These are phyloP conservation scores for Sthenelais limicola DNA, from an alignment of 2,888 invertebrate genomes.

Conservation along the genomic window DNA sequence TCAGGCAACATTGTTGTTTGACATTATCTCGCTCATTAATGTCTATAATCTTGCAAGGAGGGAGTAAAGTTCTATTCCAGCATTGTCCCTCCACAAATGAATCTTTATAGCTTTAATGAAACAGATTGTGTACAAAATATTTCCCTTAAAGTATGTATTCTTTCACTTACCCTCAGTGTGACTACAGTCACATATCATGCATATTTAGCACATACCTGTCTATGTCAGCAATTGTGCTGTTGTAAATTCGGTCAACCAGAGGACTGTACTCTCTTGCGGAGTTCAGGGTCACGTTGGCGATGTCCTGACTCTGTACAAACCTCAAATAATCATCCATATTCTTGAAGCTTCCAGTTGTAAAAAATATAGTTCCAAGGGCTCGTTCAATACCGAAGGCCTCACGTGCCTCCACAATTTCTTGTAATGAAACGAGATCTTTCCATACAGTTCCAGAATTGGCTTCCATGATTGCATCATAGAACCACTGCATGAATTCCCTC, in stretches of 20 bases:
- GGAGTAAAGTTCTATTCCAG: too few relatives aligned
- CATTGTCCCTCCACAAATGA: too few relatives aligned
- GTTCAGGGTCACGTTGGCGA: conserved; percentile 60
- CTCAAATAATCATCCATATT: conserved; percentile 58
- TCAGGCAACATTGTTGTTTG: too few relatives aligned
- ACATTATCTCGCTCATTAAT: too few relatives aligned
- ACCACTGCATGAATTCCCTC: conserved; percentile 61
- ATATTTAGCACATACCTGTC: conserved; percentile 31
- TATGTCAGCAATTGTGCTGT: conserved; percentile 44
- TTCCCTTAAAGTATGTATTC: too few relatives aligned
- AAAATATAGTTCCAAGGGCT: conserved; percentile 40
- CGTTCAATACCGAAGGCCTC: conserved; percentile 61
- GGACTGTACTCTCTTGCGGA: conserved; percentile 60
- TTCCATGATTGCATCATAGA: conserved; percentile 71
- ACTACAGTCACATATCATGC: too few relatives aligned
- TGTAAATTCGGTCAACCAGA: conserved; percentile 56
- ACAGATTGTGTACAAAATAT: too few relatives aligned
- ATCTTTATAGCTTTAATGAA: too few relatives aligned
- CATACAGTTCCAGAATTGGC: conserved; percentile 60
- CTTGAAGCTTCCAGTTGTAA: conserved; percentile 53
- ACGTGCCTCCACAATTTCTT: conserved; percentile 61
- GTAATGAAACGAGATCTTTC: conserved; percentile 61
- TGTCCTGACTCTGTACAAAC: conserved; percentile 60
- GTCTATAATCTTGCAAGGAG: too few relatives aligned
- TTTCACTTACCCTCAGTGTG: too few relatives aligned